Evolutionary conservation across 92 coral and sea anemone species (phyloP), one percentile per base, ranked within the genome.

Genomic region (Muricea muricata): DNA sequence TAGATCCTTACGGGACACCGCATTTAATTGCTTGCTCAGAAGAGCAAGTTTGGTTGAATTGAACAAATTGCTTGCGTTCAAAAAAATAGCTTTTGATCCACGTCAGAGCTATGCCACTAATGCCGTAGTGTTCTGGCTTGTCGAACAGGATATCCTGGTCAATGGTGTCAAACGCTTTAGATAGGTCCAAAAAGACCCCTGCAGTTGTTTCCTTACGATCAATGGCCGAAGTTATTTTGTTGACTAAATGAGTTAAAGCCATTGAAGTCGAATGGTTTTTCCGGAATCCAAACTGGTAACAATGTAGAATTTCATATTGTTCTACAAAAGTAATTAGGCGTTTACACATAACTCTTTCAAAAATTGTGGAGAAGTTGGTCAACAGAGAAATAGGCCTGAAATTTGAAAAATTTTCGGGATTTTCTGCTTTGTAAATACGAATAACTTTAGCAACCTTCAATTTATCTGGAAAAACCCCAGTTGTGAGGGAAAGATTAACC

Each of bases 121-220:
- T 83, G 18, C 87, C 87, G 33, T 70, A 72, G 45, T 61, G 75
- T 42, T 75, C 66, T 18, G 52, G 40, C 29, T 76, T 70, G 17
- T 17, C 21, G 8, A 70, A 8, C 0, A 70, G 48, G 4, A 32
- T 70, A 3, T n/a, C 10, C 56, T 84, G 83, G 31, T 74, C 65
- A 24, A 84, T 7, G 55, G 76, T 60, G 57, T 84, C 88, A 41
- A 84, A 84, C 13, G 78, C 83, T 63, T 76, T 75, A 18, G 82
- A 84, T 34, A 85, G 79, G 35, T 82, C 79, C 21, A 82, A 29
- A 31, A 33, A 85, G 7, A 76, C 65, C 65, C 89, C 78, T 40
- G 35, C 90, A 81, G 87, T 73, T 48, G 75, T 34, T 71, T 87
- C 86, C 57, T 73, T 78, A 54, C 47, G 90, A 40, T 87, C 87